Conservation (phyloP, 2,113 vertebrate genomes). For the Myocastor coypus region DNA sequence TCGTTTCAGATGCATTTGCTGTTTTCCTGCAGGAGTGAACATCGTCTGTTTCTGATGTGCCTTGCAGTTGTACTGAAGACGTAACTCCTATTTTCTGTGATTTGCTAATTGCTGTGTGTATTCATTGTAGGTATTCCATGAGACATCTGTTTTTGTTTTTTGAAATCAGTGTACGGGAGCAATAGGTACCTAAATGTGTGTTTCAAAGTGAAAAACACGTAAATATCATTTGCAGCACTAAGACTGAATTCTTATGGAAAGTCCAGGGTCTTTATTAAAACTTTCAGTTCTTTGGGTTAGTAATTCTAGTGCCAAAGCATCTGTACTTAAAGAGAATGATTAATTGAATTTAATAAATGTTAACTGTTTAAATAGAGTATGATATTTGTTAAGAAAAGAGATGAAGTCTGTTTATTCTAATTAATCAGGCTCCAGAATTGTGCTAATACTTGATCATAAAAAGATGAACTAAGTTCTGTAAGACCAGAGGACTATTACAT, state of each 20-base stretch:
- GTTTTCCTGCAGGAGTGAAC: constrained; percentile 31
- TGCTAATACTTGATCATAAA: constrained; percentile 21
- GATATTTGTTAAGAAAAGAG: neutral
- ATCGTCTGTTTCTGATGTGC: constrained; percentile 13
- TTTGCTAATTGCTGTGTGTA: constrained; percentile 63
- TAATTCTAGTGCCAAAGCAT: constrained; percentile 30
- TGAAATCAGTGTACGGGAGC: neutral
- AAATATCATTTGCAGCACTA: neutral
- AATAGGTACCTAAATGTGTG: neutral
- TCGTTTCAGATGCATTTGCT: constrained; percentile 59
- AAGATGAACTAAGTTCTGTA: neutral
- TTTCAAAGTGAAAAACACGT: constrained; percentile 14
- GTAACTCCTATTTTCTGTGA: constrained; percentile 34
- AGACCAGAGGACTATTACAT: neutral
- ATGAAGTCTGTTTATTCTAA: constrained; percentile 26
- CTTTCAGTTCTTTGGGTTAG: neutral
- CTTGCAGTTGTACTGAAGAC: constrained; percentile 7
- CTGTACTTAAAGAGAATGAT: neutral
- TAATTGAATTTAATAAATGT: constrained; percentile 27
- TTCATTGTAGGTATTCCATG: constrained; percentile 28
- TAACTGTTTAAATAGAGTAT: neutral
- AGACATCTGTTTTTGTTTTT: constrained; percentile 54
- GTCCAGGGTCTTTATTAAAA: neutral
- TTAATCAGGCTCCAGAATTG: neutral
- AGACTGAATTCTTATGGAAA: constrained; percentile 2